Evolutionary conservation across 2,113 vertebrate species (phyloP).

Genomic region (Myanophis thanlyinensis): DNA sequence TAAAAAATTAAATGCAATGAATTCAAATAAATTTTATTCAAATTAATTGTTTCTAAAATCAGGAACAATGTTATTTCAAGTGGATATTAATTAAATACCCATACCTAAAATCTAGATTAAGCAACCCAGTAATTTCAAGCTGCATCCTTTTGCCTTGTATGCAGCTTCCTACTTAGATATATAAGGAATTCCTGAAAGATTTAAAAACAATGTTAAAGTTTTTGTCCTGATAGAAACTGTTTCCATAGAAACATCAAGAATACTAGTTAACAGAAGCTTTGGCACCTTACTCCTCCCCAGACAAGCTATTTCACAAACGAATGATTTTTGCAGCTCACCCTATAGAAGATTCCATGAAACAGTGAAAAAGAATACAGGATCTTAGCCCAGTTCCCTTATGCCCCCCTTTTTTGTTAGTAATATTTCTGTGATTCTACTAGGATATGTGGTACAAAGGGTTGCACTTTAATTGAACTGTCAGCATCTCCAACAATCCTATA

Average conservation of each 20-base stretch:
- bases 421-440: conserved; percentile 73
- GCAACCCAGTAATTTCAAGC: neutral
- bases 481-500: conserved; percentile 74
- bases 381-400: conserved; percentile 63
- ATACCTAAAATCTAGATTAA: neutral
- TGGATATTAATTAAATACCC: neutral
- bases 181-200: neutral
- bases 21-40: neutral
- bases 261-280: conserved; percentile 52
- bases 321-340: conserved; percentile 53
- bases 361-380: conserved; percentile 49
- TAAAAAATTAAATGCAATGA: neutral
- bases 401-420: conserved; percentile 69
- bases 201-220: conserved; percentile 62
- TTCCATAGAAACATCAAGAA: conserved; percentile 71
- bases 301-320: conserved; percentile 56
- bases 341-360: conserved; percentile 25
- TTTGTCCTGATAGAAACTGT: conserved; percentile 53
- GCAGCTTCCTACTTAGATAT: conserved; percentile 32
- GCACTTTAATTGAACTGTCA: conserved; percentile 82
- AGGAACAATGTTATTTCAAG: neutral
- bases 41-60: neutral
- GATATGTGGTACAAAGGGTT: conserved; percentile 73
- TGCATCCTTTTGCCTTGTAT: conserved; percentile 29
- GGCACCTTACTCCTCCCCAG: conserved; percentile 47